Conservation (phyloP, 2,888 invertebrate species). For the Cancer borealis region DNA sequence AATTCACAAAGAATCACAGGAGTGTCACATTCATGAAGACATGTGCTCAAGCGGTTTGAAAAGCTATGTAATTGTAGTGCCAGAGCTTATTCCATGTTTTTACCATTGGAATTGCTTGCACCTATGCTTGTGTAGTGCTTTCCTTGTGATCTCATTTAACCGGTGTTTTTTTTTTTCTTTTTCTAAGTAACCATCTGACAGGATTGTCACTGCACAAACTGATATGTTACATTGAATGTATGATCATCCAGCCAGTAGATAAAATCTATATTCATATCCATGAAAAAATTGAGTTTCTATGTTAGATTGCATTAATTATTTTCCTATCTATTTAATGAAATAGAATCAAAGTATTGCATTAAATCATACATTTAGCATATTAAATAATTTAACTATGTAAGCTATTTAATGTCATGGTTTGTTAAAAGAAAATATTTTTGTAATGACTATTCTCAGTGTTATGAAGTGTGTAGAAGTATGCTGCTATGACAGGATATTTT, state of each 20-base stretch:
- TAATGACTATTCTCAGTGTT: slow-evolving; percentile 67
- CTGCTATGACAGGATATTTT: slow-evolving; percentile 68
- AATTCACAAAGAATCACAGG: slow-evolving; percentile 67
- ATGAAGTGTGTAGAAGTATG: slow-evolving; percentile 64
- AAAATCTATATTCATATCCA: background rate
- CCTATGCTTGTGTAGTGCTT: slow-evolving; percentile 70
- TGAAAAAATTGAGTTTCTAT: background rate
- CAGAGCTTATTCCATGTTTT: slow-evolving; percentile 36
- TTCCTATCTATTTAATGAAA: background rate
- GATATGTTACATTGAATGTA: background rate
- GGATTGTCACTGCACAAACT: slow-evolving; percentile 38
- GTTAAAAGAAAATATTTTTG: slow-evolving; percentile 68
- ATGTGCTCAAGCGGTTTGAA: slow-evolving; percentile 63
- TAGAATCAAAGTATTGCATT: slow-evolving; percentile 49
- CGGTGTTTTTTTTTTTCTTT: background rate
- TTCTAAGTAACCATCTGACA: background rate
- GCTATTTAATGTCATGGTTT: slow-evolving; percentile 51
- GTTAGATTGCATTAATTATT: background rate
- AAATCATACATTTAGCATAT: slow-evolving; percentile 33
- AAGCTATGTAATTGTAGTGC: background rate
- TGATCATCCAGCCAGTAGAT: background rate
- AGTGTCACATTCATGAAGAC: slow-evolving; percentile 61
- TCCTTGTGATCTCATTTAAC: slow-evolving; percentile 70
- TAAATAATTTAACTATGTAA: slow-evolving; percentile 39
- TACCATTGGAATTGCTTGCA: slow-evolving; percentile 60